A percentile compares a stretch with the other conserved stretches of the same genome.
phyloP scores from a whole-genome alignment of 2,797 vertebrate species.

The Galago senegalensis region DNA sequence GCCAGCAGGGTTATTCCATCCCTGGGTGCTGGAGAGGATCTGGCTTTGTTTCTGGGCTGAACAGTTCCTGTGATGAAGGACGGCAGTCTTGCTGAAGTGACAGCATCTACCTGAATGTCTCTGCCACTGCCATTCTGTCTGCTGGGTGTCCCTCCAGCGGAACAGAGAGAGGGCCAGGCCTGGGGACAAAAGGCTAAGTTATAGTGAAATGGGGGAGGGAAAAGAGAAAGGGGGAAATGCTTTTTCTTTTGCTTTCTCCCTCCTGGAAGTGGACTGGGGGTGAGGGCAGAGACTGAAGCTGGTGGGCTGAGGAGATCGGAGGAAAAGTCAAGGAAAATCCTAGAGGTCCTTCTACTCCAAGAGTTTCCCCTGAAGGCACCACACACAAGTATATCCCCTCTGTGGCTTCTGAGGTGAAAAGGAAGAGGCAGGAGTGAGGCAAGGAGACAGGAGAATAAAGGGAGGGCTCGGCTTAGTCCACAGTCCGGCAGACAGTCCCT shows the following conservation, averaged over 20 bases:
- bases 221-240: neutral
- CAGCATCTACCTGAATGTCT: neutral
- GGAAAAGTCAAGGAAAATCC: neutral
- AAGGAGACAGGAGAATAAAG: neutral
- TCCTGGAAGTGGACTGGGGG: neutral
- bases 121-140: neutral
- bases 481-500: neutral
- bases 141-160: neutral
- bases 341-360: neutral
- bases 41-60: neutral
- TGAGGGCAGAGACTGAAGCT: neutral
- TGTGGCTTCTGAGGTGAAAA: slow-evolving; percentile 66
- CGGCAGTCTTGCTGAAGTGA: neutral
- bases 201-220: neutral
- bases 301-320: neutral
- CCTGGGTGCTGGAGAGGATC: neutral
- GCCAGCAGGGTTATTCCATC: neutral
- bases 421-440: neutral
- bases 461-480: neutral
- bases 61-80: neutral
- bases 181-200: neutral
- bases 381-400: neutral
- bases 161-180: neutral
- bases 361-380: slow-evolving; percentile 65
- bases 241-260: slow-evolving; percentile 33